phyloP scores from a whole-genome alignment of 1,140 invertebrate genomes.

The Papilio dardanus region DNA sequence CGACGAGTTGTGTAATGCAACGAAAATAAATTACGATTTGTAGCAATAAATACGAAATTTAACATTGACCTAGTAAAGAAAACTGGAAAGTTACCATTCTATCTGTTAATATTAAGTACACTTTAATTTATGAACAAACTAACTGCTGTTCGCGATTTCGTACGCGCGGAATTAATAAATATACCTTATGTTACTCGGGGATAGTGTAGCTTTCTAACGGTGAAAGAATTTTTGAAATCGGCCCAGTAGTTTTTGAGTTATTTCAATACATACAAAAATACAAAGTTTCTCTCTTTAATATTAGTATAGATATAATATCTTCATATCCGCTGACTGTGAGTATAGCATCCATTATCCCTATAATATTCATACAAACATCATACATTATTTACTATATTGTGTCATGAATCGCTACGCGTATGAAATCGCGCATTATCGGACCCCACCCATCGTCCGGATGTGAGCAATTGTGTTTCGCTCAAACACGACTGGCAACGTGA shows the following conservation, averaged over 20 bases:
- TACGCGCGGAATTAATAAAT: no score
- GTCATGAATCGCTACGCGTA: neutral
- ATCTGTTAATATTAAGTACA: neutral
- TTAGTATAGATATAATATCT: no score
- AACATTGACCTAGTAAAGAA: constrained; percentile 2
- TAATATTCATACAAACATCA: no score
- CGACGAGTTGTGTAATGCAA: neutral
- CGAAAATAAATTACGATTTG: neutral
- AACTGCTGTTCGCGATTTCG: no score
- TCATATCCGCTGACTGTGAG: no score
- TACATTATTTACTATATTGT: neutral
- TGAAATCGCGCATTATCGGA: neutral
- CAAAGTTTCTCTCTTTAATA: no score
- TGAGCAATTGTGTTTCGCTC: constrained; percentile 27
- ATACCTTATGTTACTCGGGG: no score
- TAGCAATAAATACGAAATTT: constrained; percentile 17
- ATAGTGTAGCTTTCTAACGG: no score
- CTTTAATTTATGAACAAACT: neutral
- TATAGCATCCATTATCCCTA: no score
- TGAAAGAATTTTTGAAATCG: no score
- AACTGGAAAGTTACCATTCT: neutral
- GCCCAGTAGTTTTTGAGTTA: no score
- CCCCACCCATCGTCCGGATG: constrained; percentile 9
- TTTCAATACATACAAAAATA: no score
- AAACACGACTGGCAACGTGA: constrained; percentile 3